These are phyloP conservation scores for Leguminivora glycinivorella DNA, from an alignment of 1,140 invertebrate genomes.

Conservation along the genomic window DNA sequence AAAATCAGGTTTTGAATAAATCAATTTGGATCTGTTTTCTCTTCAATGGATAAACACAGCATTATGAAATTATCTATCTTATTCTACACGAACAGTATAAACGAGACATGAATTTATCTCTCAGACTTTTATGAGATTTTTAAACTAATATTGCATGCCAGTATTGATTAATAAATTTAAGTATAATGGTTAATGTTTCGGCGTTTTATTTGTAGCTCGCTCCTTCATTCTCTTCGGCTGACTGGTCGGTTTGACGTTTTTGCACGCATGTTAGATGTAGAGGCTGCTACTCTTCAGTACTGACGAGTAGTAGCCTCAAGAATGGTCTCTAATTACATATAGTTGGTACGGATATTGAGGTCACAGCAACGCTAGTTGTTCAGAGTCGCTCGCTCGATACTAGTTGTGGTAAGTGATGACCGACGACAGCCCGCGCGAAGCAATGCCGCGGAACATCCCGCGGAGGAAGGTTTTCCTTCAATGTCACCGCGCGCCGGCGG, in stretches of 20 bases:
- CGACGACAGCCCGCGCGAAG: background rate
- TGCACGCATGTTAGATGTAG: constrained; percentile 24
- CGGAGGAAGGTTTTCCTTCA: constrained; percentile 44
- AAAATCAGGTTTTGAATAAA: constrained; percentile 74
- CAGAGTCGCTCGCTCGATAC: background rate
- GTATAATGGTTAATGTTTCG: constrained; percentile 64
- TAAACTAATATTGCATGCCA: constrained; percentile 67
- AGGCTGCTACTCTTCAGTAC: background rate
- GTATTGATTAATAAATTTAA: constrained; percentile 77
- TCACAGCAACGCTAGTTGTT: background rate
- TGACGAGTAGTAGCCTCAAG: background rate
- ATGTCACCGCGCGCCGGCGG: constrained; percentile 42
- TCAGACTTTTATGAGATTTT: constrained; percentile 67
- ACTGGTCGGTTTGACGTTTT: constrained; percentile 3
- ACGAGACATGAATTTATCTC: constrained; percentile 68
- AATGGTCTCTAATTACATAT: background rate
- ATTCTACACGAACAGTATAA: constrained; percentile 55
- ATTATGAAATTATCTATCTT: constrained; percentile 69
- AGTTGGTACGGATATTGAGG: background rate
- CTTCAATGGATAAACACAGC: constrained; percentile 57
- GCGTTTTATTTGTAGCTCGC: constrained; percentile 61
- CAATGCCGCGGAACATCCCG: constrained; percentile 26
- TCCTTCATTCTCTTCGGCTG: background rate
- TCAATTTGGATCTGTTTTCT: constrained; percentile 76
- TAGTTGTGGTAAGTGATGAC: background rate